phyloP scores from a whole-genome alignment of 2,797 vertebrate genomes.

The Paguma larvata region DNA sequence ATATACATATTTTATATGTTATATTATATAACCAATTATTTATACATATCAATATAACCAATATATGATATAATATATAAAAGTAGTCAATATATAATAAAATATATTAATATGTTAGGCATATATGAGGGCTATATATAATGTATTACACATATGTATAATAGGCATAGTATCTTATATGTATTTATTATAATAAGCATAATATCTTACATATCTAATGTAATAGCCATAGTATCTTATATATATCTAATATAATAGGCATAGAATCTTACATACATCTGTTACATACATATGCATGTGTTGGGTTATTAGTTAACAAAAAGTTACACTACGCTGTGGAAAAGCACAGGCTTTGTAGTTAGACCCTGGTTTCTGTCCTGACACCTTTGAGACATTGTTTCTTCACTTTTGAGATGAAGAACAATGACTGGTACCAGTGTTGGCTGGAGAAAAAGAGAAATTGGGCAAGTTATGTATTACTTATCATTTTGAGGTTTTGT shows the following conservation, averaged over 20 bases:
- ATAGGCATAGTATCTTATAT: background rate
- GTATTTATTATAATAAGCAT: background rate
- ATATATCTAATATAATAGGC: background rate
- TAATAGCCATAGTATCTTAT: background rate
- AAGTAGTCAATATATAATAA: background rate
- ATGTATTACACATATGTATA: no score
- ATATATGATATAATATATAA: background rate
- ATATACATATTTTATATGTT: background rate
- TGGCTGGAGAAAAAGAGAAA: background rate
- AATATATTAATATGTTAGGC: background rate
- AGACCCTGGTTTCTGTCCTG: background rate
- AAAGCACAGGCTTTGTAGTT: background rate
- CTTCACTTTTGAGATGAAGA: slow-evolving; percentile 1
- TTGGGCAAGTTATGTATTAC: background rate
- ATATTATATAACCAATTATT: background rate
- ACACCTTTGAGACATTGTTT: background rate
- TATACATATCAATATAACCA: background rate
- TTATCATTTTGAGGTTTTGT: background rate
- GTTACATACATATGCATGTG: background rate
- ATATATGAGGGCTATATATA: background rate
- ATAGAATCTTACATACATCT: background rate
- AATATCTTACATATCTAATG: background rate
- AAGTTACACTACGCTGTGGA: background rate
- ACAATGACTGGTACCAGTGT: background rate
- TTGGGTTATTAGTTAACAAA: background rate